Base-by-base conservation (phyloP, 2,113 vertebrate species). In the Ceratotherium simum region DNA sequence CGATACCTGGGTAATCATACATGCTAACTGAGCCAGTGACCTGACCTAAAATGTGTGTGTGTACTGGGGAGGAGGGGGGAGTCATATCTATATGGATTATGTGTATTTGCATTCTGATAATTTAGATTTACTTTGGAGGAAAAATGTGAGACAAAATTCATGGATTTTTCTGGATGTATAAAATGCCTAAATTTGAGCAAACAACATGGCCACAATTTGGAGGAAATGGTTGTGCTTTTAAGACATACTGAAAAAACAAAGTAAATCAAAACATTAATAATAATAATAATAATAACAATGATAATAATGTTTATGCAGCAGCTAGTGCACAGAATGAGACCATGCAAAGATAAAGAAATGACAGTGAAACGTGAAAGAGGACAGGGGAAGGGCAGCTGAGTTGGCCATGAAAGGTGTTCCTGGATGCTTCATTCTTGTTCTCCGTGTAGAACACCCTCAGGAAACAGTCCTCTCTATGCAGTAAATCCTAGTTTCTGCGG, bases 61-160 rank as follows among this genome's bases (percentile, higher is more conserved):
- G 31, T 56, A 1, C 25, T 64, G 20, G 10, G 6, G 2, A 64
- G 9, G 9, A 17, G 25, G 3, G 16, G 31, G 60, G 11, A 72
- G 21, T 72, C 20, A 17, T 21, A 58, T 39, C 6, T 6, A 46
- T 31, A 8, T 14, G 13, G 5, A 3, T 72, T 65, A 42, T 17
- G 36, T 36, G 27, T 9, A 58, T 60, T 73, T 96, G 42, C 10
- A 16, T 86, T 72, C 39, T 60, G 48, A 73, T 65, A 0, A 82
- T 46, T 89, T 93, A 58, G 36, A 92, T 82, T 89, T 54, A 92
- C 31, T 90, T 94, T 54, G 11, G 23, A 83, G 25, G 20, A 84
- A 60, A 76, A 27, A 23, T 54, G 0, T 54, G 8, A 58, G 60
- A 76, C 14, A 82, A 60, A 82, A 62, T 81, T 76, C 5, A 54